A percentile compares a stretch with the other conserved stretches of the same genome.
These are phyloP conservation scores for Elachura formosa DNA, from an alignment of 2,113 vertebrate species.

Conservation along the genomic window DNA sequence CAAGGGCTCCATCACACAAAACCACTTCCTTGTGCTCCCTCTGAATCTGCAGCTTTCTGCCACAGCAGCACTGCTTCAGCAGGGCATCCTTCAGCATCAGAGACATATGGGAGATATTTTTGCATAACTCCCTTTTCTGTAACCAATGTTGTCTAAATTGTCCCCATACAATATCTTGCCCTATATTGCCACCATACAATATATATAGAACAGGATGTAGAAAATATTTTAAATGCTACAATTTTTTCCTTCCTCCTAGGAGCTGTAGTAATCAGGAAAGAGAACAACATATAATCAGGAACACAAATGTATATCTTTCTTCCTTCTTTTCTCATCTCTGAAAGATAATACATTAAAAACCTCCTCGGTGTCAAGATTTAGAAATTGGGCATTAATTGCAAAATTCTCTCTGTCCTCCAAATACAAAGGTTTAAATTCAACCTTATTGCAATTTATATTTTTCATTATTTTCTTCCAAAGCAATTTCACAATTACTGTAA, in stretches of 20 bases:
- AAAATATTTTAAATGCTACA: not conserved
- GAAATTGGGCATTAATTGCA: not conserved
- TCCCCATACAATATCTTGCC: not conserved
- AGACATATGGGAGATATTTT: not conserved
- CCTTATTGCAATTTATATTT: not conserved
- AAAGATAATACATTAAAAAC: not conserved
- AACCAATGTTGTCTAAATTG: not conserved
- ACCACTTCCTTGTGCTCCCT: not conserved
- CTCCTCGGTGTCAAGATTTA: not conserved
- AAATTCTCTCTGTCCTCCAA: not conserved
- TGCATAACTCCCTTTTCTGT: not conserved
- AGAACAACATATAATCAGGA: not conserved
- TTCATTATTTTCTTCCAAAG: not conserved
- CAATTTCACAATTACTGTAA: not conserved
- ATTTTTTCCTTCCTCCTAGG: not conserved
- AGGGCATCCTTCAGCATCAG: not conserved
- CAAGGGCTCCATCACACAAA: not conserved
- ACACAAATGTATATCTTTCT: not conserved
- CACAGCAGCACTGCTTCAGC: not conserved
- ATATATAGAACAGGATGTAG: not conserved
- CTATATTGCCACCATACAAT: not conserved
- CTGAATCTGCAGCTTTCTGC: not conserved
- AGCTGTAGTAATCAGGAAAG: not conserved
- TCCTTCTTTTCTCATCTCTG: not conserved
- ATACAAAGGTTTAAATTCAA: not conserved